These are phyloP conservation scores for Oscheius myriophilus DNA, from an alignment of 2,888 invertebrate species.

Conservation along the genomic window DNA sequence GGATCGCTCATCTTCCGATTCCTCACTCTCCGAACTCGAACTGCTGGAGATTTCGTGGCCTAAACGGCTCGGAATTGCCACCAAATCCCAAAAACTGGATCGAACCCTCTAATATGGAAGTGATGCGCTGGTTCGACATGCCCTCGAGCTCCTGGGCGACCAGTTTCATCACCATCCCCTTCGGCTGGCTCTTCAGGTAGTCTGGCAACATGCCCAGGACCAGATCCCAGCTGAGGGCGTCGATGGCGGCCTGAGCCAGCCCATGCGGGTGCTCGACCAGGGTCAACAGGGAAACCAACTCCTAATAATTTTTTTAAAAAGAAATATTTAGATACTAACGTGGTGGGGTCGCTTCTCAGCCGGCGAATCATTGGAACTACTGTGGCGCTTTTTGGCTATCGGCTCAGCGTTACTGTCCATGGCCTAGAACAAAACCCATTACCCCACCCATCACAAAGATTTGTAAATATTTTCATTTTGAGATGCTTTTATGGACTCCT, in stretches of 20 bases:
- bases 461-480: no score
- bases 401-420: no score
- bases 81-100: no score
- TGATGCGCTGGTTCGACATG: slow-evolving; percentile 6
- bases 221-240: slow-evolving; percentile 13
- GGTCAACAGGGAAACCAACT: no score
- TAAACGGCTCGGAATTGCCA: neutral
- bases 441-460: no score
- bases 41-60: slow-evolving; percentile 14
- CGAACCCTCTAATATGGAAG: slow-evolving; percentile 17
- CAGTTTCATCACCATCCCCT: slow-evolving; percentile 15
- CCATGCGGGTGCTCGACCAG: neutral
- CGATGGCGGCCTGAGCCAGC: neutral
- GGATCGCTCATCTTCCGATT: no score
- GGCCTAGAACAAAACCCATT: no score
- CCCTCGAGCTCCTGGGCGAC: slow-evolving; percentile 16
- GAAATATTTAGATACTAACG: neutral
- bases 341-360: slow-evolving; percentile 7
- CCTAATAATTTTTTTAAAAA: neutral
- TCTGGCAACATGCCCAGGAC: slow-evolving; percentile 19
- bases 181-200: slow-evolving; percentile 16
- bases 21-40: slow-evolving; percentile 15
- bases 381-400: slow-evolving; percentile 3
- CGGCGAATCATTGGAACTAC: slow-evolving; percentile 11
- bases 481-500: no score